Conservation (phyloP, 2,113 vertebrate genomes). For the Centropus bengalensis region DNA sequence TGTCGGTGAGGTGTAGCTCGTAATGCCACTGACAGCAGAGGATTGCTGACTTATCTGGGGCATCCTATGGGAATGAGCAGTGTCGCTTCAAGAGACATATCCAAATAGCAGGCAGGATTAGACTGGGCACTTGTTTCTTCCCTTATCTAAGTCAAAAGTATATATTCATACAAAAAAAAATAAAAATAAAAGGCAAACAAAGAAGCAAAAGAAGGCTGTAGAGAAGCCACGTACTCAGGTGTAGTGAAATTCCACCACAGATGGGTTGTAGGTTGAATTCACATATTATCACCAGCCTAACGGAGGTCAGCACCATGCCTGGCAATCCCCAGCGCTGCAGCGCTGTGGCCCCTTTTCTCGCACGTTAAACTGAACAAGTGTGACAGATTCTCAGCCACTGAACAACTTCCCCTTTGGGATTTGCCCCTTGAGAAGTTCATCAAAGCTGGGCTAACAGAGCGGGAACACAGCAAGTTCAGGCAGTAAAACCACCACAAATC, state of each 20-base stretch:
- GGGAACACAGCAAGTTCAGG: neutral
- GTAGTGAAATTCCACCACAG: fast-evolving
- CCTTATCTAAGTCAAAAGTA: neutral
- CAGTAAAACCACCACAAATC: neutral
- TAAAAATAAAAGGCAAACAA: neutral
- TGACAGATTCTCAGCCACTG: neutral
- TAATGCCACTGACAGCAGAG: neutral
- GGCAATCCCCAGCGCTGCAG: neutral
- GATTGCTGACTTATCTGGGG: constrained; percentile 36
- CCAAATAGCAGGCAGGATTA: neutral
- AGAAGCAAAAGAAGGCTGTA: neutral
- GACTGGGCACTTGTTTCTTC: constrained; percentile 1
- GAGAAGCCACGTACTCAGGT: neutral
- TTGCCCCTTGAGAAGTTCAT: neutral
- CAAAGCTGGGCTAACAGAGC: fast-evolving
- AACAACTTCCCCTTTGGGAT: neutral
- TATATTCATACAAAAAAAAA: neutral
- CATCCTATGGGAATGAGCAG: neutral
- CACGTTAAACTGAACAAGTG: neutral
- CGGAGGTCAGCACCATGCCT: neutral
- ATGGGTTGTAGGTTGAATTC: neutral
- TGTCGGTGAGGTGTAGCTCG: neutral
- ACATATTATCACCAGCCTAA: neutral
- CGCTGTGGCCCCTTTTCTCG: neutral
- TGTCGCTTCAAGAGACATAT: neutral